Percentiles rank a stretch among this genome's conserved stretches.
Evolutionary conservation across 1,140 invertebrate species (phyloP).

Genomic region (Drosophila nasuta): DNA sequence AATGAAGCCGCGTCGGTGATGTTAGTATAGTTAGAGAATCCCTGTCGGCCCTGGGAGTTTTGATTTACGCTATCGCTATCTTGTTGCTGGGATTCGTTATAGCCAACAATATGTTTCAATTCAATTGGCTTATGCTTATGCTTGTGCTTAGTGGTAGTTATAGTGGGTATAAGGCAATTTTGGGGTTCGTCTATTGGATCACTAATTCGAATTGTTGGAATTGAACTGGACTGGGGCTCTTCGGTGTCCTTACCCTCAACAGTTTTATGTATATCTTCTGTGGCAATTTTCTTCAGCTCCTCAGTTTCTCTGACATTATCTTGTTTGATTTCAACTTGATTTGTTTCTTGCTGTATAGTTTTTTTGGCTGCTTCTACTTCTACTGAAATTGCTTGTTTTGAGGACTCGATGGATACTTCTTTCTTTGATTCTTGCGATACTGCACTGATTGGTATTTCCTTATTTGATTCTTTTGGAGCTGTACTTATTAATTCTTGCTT

Average conservation of each 20-base stretch:
- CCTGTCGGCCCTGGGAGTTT: slow-evolving; percentile 51
- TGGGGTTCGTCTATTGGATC: background rate
- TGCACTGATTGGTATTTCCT: background rate
- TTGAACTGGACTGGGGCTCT: slow-evolving; percentile 22
- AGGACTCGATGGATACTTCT: background rate
- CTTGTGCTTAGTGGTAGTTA: slow-evolving; percentile 18
- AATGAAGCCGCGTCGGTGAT: slow-evolving; percentile 78
- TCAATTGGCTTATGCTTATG: slow-evolving; percentile 67
- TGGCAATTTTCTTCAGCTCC: slow-evolving; percentile 10
- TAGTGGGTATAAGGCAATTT: slow-evolving; percentile 47
- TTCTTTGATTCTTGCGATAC: background rate
- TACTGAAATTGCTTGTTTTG: background rate
- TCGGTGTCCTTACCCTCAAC: slow-evolving; percentile 61
- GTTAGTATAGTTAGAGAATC: slow-evolving; percentile 60
- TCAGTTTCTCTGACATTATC: slow-evolving; percentile 7
- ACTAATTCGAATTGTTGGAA: slow-evolving; percentile 33
- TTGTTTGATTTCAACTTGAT: background rate
- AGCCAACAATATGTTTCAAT: slow-evolving; percentile 71
- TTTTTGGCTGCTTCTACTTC: slow-evolving; percentile 6
- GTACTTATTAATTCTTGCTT: background rate
- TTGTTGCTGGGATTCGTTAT: slow-evolving; percentile 64
- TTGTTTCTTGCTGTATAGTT: background rate
- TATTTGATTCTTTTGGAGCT: background rate
- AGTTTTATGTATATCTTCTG: slow-evolving; percentile 31
- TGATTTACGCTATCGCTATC: slow-evolving; percentile 57